These are phyloP conservation scores for Rhynchomys soricoides DNA, from an alignment of 2,113 vertebrate species.

Conservation along the genomic window DNA sequence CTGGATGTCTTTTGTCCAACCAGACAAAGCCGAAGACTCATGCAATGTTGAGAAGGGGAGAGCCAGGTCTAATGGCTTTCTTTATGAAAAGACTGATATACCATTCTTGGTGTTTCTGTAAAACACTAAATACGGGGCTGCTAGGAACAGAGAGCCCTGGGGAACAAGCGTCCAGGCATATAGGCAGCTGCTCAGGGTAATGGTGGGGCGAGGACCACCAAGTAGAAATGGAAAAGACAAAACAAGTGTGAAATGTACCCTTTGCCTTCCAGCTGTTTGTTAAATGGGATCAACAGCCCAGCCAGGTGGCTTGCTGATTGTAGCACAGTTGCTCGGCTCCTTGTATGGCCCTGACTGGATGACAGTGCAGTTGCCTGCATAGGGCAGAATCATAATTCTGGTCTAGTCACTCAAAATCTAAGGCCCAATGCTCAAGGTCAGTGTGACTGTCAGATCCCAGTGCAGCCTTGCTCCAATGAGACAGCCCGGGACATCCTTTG, in stretches of 20 bases:
- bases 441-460: not conserved
- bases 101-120: not conserved
- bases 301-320: not conserved
- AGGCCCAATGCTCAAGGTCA: not conserved
- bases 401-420: not conserved
- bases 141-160: not conserved
- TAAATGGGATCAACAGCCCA: not conserved
- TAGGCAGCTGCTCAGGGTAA: no score
- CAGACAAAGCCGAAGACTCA: not conserved
- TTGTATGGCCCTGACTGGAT: fast-evolving
- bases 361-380: not conserved
- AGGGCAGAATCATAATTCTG: not conserved
- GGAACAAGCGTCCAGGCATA: not conserved
- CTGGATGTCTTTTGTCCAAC: not conserved
- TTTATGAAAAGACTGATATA: not conserved
- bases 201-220: not conserved
- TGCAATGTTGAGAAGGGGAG: not conserved
- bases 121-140: no score
- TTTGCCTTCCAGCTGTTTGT: not conserved
- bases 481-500: not conserved
- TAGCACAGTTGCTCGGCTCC: not conserved
- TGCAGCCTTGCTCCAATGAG: not conserved
- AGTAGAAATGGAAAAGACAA: not conserved
- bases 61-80: no score
- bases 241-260: not conserved